A percentile compares a stretch with the other conserved stretches of the same genome.
Evolutionary conservation across 92 coral and sea anemone species (phyloP).

Genomic region (Epizoanthus stellaris): DNA sequence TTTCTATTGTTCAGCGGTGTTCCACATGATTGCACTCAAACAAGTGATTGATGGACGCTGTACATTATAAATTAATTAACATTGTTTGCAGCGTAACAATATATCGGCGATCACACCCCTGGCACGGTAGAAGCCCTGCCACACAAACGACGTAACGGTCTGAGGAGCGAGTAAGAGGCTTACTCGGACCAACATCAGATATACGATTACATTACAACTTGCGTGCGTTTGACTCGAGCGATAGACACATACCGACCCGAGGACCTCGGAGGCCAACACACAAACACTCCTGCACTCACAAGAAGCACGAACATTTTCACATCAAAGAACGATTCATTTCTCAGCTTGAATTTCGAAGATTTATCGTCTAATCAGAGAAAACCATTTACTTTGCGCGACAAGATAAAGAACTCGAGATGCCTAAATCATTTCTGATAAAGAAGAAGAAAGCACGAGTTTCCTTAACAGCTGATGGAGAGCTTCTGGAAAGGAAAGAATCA

Average conservation of each 20-base stretch:
- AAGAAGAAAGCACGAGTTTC: conserved; percentile 70
- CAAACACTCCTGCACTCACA: conserved; percentile 2
- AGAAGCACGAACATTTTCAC: conserved; percentile 34
- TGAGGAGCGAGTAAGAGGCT: conserved; percentile 52
- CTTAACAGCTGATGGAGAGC: conserved; percentile 27
- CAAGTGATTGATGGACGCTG: conserved; percentile 95
- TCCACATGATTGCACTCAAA: conserved; percentile 73
- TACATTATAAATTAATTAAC: conserved; percentile 99
- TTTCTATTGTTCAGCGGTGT: conserved; percentile 87
- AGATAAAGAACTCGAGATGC: conserved; percentile 72
- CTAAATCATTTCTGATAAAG: conserved; percentile 88
- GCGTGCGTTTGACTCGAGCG: conserved; percentile 20
- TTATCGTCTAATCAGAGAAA: conserved; percentile 39
- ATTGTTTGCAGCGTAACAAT: conserved; percentile 99
- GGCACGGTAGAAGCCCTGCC: conserved; percentile 72
- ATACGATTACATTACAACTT: conserved; percentile 40
- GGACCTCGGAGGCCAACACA: conserved; percentile 43
- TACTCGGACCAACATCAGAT: conserved; percentile 60
- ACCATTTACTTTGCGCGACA: conserved; percentile 39
- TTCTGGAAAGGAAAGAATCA: conserved; percentile 11
- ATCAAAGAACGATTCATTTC: conserved; percentile 49
- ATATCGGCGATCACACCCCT: conserved; percentile 95
- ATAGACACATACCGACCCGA: conserved; percentile 41
- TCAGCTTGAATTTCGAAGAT: conserved; percentile 18
- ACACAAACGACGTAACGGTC: conserved; percentile 92